phyloP scores from a whole-genome alignment of 2,113 vertebrate species.

The Onychostoma macrolepis region DNA sequence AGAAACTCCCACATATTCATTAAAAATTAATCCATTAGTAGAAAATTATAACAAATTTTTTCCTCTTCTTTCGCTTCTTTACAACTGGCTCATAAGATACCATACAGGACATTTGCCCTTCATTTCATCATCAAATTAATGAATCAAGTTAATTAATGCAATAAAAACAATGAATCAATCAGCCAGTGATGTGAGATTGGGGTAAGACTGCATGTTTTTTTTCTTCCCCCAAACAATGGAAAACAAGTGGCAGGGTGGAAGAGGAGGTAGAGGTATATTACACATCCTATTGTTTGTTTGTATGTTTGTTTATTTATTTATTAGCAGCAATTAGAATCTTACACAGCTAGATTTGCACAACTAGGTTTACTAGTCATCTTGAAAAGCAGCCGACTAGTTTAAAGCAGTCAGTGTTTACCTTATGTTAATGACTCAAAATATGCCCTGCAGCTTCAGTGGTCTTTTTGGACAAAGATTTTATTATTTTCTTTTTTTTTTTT shows the following conservation, averaged over 20 bases:
- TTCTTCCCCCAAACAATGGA: neutral
- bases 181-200: too few relatives aligned
- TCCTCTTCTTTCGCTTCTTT: neutral
- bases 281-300: neutral
- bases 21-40: slow-evolving; percentile 52
- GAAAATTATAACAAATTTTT: neutral
- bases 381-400: neutral
- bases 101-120: neutral
- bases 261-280: neutral
- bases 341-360: neutral
- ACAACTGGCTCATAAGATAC: neutral
- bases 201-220: too few relatives aligned
- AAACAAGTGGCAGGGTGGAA: neutral
- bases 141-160: neutral
- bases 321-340: neutral
- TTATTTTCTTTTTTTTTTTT: too few relatives aligned
- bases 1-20: slow-evolving; percentile 55
- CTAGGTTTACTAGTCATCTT: neutral
- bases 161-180: neutral
- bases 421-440: neutral
- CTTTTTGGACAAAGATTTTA: neutral
- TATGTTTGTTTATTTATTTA: neutral
- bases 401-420: neutral
- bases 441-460: neutral
- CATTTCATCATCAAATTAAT: neutral